Conservation (phyloP, 2,888 invertebrate genomes). For the Octodonta nipae region DNA sequence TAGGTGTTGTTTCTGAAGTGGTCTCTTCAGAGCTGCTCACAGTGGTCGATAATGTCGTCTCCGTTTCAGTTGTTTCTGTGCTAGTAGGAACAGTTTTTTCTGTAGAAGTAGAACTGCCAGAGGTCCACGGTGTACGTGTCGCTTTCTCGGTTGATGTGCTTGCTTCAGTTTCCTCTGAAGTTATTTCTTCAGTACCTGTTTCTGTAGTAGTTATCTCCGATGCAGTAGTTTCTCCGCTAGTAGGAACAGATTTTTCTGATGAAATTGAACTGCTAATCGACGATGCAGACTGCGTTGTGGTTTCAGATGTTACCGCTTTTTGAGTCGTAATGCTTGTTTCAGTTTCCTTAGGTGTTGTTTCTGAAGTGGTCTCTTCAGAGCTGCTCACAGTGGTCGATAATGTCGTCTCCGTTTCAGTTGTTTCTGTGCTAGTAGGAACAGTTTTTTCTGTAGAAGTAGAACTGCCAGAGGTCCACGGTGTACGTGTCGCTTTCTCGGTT, state of each 20-base stretch:
- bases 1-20: not conserved
- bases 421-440: not conserved
- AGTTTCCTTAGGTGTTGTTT: not conserved
- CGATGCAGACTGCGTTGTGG: no score
- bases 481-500: not conserved
- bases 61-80: not conserved
- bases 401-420: not conserved
- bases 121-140: not conserved
- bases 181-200: slow-evolving; percentile 2
- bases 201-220: not conserved
- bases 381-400: no score
- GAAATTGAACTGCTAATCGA: no score
- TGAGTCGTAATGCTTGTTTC: slow-evolving; percentile 1
- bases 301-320: no score
- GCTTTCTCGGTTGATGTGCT: not conserved
- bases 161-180: slow-evolving; percentile 1
- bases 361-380: no score
- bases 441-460: not conserved
- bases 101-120: not conserved
- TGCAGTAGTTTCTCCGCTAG: not conserved
- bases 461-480: not conserved
- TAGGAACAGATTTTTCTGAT: not conserved
- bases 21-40: not conserved
- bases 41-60: not conserved
- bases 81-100: no score